These are phyloP conservation scores for Buphagus erythrorhynchus DNA, from an alignment of 2,797 vertebrate genomes.

Conservation along the genomic window DNA sequence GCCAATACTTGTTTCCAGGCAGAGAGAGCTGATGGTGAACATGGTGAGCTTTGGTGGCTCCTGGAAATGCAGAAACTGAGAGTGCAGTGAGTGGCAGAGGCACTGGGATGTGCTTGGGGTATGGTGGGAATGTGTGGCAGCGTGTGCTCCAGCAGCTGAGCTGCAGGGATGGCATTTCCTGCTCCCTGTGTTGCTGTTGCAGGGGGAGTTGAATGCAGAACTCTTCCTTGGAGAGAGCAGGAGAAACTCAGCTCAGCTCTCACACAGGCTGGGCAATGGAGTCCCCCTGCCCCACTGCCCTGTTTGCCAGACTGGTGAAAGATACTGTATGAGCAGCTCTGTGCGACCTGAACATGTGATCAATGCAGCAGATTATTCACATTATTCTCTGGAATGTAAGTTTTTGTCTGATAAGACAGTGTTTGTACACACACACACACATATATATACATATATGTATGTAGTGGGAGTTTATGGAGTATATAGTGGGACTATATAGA, in stretches of 20 bases:
- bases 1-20: constrained; percentile 9
- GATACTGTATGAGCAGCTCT: rapidly evolving
- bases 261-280: rapidly evolving
- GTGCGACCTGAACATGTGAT: rapidly evolving
- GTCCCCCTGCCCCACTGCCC: rapidly evolving
- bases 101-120: not conserved
- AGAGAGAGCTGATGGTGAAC: not conserved
- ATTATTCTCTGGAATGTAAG: rapidly evolving
- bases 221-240: not conserved
- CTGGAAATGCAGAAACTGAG: not conserved
- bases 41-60: not conserved
- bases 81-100: not conserved
- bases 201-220: not conserved
- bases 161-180: not conserved
- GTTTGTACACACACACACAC: rapidly evolving
- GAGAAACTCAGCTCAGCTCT: not conserved
- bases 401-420: not conserved
- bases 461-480: not conserved
- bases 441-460: no score
- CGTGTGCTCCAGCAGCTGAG: not conserved
- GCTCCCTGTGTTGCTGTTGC: rapidly evolving
- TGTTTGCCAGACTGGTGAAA: not conserved
- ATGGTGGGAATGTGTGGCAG: not conserved
- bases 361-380: not conserved
- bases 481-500: not conserved